A percentile compares a stretch with the other conserved stretches of the same genome.
phyloP scores from a whole-genome alignment of 2,888 invertebrate species.

The Microchrysa polita region DNA sequence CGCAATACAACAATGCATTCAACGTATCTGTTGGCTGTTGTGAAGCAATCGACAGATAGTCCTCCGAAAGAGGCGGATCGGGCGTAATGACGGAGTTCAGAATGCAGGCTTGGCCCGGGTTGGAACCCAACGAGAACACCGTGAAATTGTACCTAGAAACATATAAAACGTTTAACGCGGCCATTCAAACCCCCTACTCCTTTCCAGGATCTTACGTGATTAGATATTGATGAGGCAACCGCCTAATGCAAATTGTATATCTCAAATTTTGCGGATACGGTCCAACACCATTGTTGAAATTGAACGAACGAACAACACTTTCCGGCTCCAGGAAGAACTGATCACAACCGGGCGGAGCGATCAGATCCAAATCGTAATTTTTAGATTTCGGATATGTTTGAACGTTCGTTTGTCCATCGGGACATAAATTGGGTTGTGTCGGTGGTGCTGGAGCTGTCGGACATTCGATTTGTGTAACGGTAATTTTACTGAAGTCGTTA shows the following conservation, averaged over 20 bases:
- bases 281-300: background rate
- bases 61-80: background rate
- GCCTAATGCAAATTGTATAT: background rate
- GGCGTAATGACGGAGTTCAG: background rate
- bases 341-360: background rate
- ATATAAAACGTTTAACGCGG: background rate
- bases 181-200: no score
- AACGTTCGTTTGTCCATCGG: background rate
- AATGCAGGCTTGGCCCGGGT: background rate
- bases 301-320: background rate
- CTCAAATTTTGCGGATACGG: background rate
- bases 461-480: background rate
- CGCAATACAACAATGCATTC: background rate
- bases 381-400: background rate
- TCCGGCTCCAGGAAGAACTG: background rate
- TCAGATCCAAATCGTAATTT: background rate
- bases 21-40: background rate
- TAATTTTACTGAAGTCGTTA: background rate
- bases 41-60: background rate
- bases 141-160: background rate
- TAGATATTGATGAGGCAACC: no score
- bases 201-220: background rate
- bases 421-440: background rate
- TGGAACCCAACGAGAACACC: background rate
- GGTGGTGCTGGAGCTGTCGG: background rate